A percentile compares a stretch with the other conserved stretches of the same genome.
Evolutionary conservation across 1,140 invertebrate genomes (phyloP).

Genomic region (Akabosia matsudoensis): DNA sequence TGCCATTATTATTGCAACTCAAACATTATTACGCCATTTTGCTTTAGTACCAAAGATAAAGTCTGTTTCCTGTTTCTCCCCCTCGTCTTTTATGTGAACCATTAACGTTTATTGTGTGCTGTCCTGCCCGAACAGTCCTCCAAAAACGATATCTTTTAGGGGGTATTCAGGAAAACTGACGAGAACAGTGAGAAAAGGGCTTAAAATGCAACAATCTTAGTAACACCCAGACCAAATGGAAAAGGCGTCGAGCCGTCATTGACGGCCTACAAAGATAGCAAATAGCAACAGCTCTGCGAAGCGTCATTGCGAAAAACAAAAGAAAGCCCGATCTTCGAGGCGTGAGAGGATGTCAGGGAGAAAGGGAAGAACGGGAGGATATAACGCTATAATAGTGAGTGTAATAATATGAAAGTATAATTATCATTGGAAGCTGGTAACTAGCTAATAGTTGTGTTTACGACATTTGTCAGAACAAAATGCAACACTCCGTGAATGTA

Average conservation of each 20-base stretch:
- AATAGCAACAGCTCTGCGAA: too few relatives aligned
- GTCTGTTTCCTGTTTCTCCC: neutral
- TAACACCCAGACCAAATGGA: too few relatives aligned
- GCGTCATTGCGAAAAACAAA: too few relatives aligned
- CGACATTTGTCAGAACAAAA: neutral
- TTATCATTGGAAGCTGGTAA: neutral
- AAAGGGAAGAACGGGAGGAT: too few relatives aligned
- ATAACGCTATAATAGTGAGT: neutral
- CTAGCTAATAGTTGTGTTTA: neutral
- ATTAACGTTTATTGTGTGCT: conserved; percentile 1
- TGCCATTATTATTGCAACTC: neutral
- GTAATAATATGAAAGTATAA: neutral
- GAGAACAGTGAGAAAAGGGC: neutral
- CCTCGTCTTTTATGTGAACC: neutral
- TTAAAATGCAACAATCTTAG: too few relatives aligned
- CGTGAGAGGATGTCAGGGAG: too few relatives aligned
- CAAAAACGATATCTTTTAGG: neutral
- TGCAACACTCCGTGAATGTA: too few relatives aligned
- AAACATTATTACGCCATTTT: neutral
- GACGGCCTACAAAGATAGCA: too few relatives aligned
- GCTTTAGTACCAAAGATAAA: neutral
- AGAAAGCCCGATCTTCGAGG: too few relatives aligned
- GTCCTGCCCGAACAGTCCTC: neutral
- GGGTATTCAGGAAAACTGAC: neutral
- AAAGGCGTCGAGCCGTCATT: too few relatives aligned